phyloP scores from a whole-genome alignment of 2,113 vertebrate species.

The Bubo blakistoni region DNA sequence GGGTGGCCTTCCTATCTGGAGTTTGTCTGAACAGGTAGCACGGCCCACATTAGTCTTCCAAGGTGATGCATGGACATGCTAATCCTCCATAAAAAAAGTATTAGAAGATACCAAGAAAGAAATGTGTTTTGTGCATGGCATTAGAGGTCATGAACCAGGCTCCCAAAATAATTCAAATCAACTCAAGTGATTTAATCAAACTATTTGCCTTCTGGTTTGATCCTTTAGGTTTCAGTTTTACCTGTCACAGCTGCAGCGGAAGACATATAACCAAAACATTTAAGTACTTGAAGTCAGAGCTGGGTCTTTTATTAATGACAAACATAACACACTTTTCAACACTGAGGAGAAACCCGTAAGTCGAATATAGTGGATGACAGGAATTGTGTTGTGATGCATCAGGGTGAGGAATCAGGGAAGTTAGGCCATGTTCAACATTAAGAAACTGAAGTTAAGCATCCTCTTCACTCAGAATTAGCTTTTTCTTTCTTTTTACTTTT shows the following conservation, averaged over 20 bases:
- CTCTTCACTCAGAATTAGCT: not conserved
- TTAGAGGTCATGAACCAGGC: constrained; percentile 20
- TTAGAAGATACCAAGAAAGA: not conserved
- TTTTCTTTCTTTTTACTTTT: not conserved
- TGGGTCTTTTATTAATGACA: not conserved
- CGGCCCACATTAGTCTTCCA: not conserved
- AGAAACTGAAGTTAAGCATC: not conserved
- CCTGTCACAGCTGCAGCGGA: not conserved
- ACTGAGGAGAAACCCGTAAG: not conserved
- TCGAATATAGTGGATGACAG: not conserved
- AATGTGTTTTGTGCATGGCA: not conserved
- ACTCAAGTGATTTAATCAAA: constrained; percentile 38
- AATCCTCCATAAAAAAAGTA: constrained; percentile 8
- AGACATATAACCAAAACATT: not conserved
- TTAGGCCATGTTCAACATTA: not conserved
- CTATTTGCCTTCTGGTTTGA: constrained; percentile 7
- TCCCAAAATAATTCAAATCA: not conserved
- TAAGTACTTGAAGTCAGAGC: not conserved
- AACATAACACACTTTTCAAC: not conserved
- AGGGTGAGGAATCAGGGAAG: not conserved
- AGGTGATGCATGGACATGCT: not conserved
- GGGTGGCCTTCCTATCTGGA: constrained; percentile 49
- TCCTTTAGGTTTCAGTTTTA: not conserved
- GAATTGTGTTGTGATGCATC: not conserved
- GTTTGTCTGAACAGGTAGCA: constrained; percentile 50